A percentile compares a stretch with the other conserved stretches of the same genome.
phyloP scores from a whole-genome alignment of 2,888 invertebrate species.

The Acleris sparsana region DNA sequence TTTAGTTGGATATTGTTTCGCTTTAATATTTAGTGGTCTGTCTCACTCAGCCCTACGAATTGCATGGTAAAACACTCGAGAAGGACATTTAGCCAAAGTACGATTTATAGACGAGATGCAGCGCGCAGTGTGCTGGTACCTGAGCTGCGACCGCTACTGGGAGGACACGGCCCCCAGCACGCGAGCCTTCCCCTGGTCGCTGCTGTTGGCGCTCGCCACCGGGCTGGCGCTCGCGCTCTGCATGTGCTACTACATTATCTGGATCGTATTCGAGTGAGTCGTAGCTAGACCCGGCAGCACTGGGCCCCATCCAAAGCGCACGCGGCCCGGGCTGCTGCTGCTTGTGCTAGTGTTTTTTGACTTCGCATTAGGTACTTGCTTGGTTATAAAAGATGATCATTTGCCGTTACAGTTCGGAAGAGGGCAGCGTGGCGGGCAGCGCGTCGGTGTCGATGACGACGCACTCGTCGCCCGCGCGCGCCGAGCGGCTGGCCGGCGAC shows the following conservation, averaged over 20 bases:
- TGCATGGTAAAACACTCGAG: no score
- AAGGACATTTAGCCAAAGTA: not conserved
- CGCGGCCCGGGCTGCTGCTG: no score
- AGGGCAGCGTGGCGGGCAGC: slow-evolving; percentile 86
- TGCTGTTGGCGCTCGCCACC: slow-evolving; percentile 89
- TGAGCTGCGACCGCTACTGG: slow-evolving; percentile 96
- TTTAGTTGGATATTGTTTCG: no score
- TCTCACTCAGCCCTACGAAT: no score
- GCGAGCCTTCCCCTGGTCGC: slow-evolving; percentile 92
- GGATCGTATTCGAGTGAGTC: slow-evolving; percentile 96
- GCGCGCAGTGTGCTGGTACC: slow-evolving; percentile 94
- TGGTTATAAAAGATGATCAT: not conserved
- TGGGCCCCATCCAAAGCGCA: no score
- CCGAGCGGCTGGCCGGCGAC: slow-evolving; percentile 76
- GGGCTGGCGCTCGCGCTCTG: slow-evolving; percentile 92
- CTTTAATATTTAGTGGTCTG: no score
- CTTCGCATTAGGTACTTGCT: not conserved
- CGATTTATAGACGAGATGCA: slow-evolving; percentile 90
- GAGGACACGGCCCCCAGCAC: slow-evolving; percentile 90
- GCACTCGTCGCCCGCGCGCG: slow-evolving; percentile 86
- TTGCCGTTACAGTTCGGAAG: slow-evolving; percentile 84
- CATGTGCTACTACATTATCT: slow-evolving; percentile 95
- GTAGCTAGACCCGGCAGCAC: no score
- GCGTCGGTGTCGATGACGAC: slow-evolving; percentile 87
- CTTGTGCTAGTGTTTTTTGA: not conserved